These are phyloP conservation scores for Acomys russatus DNA, from an alignment of 2,797 vertebrate genomes.

Conservation along the genomic window DNA sequence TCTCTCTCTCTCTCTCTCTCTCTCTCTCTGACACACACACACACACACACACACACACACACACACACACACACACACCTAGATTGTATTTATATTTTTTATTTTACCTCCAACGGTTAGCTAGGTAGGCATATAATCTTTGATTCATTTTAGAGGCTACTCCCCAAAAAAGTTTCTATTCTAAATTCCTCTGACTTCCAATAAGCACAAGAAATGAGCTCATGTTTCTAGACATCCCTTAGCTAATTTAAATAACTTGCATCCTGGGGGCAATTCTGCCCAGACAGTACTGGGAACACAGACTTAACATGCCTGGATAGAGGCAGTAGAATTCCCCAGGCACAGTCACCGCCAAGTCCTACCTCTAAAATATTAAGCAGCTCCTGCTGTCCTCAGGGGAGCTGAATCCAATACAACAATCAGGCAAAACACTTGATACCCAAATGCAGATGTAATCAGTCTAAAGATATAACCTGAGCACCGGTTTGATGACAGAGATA, in stretches of 20 bases:
- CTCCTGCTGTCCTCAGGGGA: conserved; percentile 64
- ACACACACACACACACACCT: too few species aligned
- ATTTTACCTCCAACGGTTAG: conserved; percentile 14
- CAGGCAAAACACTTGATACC: conserved; percentile 65
- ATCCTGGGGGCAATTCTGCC: conserved; percentile 31
- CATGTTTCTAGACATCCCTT: conserved; percentile 1
- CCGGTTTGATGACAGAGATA: conserved; percentile 58
- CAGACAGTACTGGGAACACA: background rate
- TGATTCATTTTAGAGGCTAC: conserved; percentile 40
- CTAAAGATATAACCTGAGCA: conserved; percentile 65
- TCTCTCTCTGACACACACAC: too few species aligned
- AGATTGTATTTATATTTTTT: background rate
- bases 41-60: too few species aligned
- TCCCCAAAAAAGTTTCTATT: conserved; percentile 12
- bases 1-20: too few species aligned
- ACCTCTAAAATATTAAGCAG: conserved; percentile 79
- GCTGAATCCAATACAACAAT: conserved; percentile 48
- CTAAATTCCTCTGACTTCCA: conserved; percentile 48
- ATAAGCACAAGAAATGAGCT: background rate
- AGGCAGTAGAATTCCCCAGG: background rate
- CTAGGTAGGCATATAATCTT: background rate
- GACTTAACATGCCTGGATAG: background rate
- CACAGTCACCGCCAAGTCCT: background rate
- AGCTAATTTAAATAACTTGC: conserved; percentile 27
- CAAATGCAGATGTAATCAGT: conserved; percentile 68